A percentile compares a stretch with the other conserved stretches of the same genome.
Conservation (phyloP, 1,140 invertebrate genomes). For the Piezodorus guildinii region DNA sequence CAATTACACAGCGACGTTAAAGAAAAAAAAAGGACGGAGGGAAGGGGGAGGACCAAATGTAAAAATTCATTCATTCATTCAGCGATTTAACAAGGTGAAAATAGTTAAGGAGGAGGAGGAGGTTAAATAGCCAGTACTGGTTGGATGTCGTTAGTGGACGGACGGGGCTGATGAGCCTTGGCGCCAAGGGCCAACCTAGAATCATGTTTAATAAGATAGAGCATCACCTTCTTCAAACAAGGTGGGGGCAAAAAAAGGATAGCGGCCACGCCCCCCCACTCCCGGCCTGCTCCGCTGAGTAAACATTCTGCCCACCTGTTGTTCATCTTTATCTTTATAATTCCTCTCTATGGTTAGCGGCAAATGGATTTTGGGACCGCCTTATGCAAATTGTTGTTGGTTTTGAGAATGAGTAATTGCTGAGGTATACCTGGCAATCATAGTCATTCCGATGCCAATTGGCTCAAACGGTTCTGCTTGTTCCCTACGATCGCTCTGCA, state of each 20-base stretch:
- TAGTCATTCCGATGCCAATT: too few species aligned
- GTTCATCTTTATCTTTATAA: background rate
- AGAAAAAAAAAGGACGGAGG: too few species aligned
- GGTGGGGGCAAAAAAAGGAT: background rate
- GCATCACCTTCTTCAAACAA: slow-evolving; percentile 15
- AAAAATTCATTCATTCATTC: slow-evolving; percentile 15
- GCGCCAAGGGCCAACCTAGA: slow-evolving; percentile 7
- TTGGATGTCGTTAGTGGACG: background rate
- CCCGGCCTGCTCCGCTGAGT: background rate
- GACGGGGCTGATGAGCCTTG: background rate
- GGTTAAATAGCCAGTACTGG: background rate
- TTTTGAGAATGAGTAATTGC: too few species aligned
- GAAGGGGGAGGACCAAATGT: background rate
- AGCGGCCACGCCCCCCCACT: background rate
- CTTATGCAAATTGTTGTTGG: too few species aligned
- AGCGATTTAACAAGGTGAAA: slow-evolving; percentile 12
- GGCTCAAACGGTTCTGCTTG: too few species aligned
- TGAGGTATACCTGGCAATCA: too few species aligned
- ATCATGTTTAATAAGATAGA: slow-evolving; percentile 16
- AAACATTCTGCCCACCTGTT: background rate
- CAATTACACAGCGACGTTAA: too few species aligned
- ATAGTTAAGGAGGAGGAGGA: background rate
- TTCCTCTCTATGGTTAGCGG: background rate
- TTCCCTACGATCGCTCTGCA: too few species aligned
- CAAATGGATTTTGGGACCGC: too few species aligned